Evolutionary conservation across 2,113 vertebrate species (phyloP).

Genomic region (Platycercus adscitus): DNA sequence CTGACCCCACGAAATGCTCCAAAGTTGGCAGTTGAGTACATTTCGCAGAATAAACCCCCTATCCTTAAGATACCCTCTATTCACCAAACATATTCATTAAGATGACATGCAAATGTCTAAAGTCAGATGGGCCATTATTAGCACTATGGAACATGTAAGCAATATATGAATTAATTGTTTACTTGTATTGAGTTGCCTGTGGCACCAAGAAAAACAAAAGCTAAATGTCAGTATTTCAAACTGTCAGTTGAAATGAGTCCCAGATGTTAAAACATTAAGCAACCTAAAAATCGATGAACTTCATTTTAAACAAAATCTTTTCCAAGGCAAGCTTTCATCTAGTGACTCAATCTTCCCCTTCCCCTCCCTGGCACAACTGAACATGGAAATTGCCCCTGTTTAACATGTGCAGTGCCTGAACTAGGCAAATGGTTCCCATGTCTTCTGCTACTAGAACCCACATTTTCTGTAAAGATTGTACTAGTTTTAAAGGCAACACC

Average conservation of each 20-base stretch:
- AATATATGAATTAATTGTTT: conserved; percentile 6
- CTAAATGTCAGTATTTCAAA: conserved; percentile 13
- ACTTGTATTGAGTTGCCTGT: not conserved
- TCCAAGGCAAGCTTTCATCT: not conserved
- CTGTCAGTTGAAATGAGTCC: not conserved
- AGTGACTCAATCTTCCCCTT: not conserved
- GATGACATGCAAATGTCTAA: not conserved
- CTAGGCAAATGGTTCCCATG: not conserved
- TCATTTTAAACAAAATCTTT: not conserved
- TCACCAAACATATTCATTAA: not conserved
- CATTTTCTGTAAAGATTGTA: not conserved
- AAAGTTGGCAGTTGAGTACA: not conserved
- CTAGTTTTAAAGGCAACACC: not conserved
- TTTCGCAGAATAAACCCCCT: not conserved
- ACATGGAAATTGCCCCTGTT: not conserved
- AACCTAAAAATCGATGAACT: conserved; percentile 15
- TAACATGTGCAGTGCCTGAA: not conserved
- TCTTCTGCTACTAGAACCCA: not conserved
- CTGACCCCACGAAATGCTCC: not conserved
- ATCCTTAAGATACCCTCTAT: not conserved
- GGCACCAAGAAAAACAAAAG: not conserved
- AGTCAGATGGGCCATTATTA: not conserved
- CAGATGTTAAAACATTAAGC: conserved; percentile 42
- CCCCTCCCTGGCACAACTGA: not conserved
- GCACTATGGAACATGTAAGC: not conserved